Conservation (phyloP, 64 coral and sea anemone species). For the Porites lutea region DNA sequence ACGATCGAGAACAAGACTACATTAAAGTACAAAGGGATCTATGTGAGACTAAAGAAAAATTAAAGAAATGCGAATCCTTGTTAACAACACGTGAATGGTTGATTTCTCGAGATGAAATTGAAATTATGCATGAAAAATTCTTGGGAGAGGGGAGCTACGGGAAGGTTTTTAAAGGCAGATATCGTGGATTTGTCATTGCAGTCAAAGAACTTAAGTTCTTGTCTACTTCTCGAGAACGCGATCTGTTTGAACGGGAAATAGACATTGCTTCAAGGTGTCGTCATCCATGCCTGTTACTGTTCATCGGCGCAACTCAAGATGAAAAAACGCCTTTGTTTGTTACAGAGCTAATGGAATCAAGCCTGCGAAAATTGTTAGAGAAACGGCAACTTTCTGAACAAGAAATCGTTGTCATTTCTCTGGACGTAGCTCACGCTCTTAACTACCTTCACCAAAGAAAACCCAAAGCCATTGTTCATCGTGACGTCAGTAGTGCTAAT, state of each 20-base stretch:
- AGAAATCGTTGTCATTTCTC: slow-evolving; percentile 31
- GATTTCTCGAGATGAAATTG: slow-evolving; percentile 24
- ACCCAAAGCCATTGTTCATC: slow-evolving; percentile 58
- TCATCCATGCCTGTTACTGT: slow-evolving; percentile 63
- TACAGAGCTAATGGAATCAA: slow-evolving; percentile 63
- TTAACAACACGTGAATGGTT: slow-evolving; percentile 8
- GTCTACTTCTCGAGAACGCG: not conserved
- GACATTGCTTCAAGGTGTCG: slow-evolving; percentile 54
- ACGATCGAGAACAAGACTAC: too few species aligned
- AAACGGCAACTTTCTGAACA: not conserved
- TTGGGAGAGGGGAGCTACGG: slow-evolving; percentile 34
- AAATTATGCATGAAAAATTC: not conserved
- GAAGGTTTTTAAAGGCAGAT: not conserved
- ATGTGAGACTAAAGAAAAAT: too few species aligned
- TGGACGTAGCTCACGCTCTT: slow-evolving; percentile 24
- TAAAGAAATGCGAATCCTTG: too few species aligned
- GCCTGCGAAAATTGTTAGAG: slow-evolving; percentile 7
- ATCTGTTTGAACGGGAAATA: slow-evolving; percentile 49
- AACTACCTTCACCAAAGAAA: slow-evolving; percentile 59
- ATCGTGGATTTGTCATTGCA: slow-evolving; percentile 34
- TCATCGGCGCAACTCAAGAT: slow-evolving; percentile 67
- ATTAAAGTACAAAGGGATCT: too few species aligned
- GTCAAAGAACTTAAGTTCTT: slow-evolving; percentile 14
- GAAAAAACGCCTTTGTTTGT: slow-evolving; percentile 26
- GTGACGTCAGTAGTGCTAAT: slow-evolving; percentile 65